Evolutionary conservation across 2,113 vertebrate species (phyloP).

Genomic region (Cryptotis parvus): DNA sequence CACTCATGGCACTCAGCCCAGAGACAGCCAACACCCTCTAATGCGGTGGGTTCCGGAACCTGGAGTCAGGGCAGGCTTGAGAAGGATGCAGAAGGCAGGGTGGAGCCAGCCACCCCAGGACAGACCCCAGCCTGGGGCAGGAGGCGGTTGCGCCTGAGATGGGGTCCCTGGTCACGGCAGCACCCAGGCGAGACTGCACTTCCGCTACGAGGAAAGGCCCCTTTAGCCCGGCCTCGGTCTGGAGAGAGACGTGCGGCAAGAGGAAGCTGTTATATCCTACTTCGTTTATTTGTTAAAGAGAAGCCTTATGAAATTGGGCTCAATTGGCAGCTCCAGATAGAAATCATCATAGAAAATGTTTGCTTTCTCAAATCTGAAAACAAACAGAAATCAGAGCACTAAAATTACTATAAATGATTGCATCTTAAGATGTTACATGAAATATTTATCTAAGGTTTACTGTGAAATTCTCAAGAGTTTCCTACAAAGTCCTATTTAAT

Average conservation of each 20-base stretch:
- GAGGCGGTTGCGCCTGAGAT: too few relatives aligned
- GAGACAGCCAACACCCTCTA: neutral
- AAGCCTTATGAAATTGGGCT: slow-evolving; percentile 56
- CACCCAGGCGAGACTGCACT: too few relatives aligned
- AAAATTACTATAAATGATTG: slow-evolving; percentile 66
- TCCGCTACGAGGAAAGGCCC: too few relatives aligned
- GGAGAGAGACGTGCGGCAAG: neutral
- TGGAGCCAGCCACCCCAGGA: too few relatives aligned
- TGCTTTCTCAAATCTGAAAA: slow-evolving; percentile 74
- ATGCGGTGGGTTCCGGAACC: too few relatives aligned
- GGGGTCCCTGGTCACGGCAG: too few relatives aligned
- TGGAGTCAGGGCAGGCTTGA: neutral
- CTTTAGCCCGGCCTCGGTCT: neutral
- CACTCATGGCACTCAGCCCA: neutral
- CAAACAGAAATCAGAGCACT: slow-evolving; percentile 72
- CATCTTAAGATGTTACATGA: slow-evolving; percentile 61
- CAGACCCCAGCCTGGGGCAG: neutral
- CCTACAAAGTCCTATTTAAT: slow-evolving; percentile 47
- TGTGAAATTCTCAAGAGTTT: slow-evolving; percentile 53
- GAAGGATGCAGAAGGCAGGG: too few relatives aligned
- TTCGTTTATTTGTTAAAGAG: slow-evolving; percentile 72
- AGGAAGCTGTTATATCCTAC: slow-evolving; percentile 32
- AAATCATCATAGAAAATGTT: slow-evolving; percentile 68
- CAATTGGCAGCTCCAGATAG: slow-evolving; percentile 61
- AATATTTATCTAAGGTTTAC: slow-evolving; percentile 69